phyloP scores from a whole-genome alignment of 1,140 invertebrate genomes.

The Aphelinus atriplicis region DNA sequence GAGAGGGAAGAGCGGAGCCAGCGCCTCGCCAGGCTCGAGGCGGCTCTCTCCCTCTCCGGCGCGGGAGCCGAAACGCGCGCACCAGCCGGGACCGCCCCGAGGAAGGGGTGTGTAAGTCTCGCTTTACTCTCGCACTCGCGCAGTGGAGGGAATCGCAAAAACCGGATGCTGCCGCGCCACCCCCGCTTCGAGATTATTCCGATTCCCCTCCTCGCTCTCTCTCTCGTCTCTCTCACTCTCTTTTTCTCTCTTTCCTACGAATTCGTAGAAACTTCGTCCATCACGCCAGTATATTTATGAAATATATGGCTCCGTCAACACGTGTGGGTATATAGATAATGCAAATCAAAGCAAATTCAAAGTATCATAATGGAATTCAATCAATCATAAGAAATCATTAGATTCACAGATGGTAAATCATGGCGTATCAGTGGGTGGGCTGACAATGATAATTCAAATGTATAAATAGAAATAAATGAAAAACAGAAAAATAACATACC shows the following conservation, averaged over 20 bases:
- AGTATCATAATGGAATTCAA: background rate
- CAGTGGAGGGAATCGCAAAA: background rate
- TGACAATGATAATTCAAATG: background rate
- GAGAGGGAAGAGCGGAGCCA: constrained; percentile 50
- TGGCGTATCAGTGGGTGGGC: too few relatives aligned
- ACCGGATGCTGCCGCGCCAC: constrained; percentile 40
- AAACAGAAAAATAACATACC: constrained; percentile 66
- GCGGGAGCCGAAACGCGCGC: background rate
- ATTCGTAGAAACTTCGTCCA: too few relatives aligned
- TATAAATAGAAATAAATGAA: constrained; percentile 58
- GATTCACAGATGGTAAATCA: too few relatives aligned
- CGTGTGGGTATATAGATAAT: background rate
- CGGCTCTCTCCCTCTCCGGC: constrained; percentile 17
- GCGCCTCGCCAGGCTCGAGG: constrained; percentile 35
- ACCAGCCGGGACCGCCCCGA: background rate
- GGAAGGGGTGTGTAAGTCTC: too few relatives aligned
- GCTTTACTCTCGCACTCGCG: background rate
- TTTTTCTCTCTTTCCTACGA: constrained; percentile 12
- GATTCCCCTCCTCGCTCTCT: constrained; percentile 44
- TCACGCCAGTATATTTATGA: too few relatives aligned
- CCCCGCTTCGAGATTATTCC: constrained; percentile 44
- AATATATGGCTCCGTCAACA: background rate
- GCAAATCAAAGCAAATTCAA: constrained; percentile 10
- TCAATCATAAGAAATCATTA: too few relatives aligned
- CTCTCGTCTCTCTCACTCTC: constrained; percentile 28